phyloP scores from a whole-genome alignment of 2,113 vertebrate genomes.

The Dolichallabes microphthalmus region DNA sequence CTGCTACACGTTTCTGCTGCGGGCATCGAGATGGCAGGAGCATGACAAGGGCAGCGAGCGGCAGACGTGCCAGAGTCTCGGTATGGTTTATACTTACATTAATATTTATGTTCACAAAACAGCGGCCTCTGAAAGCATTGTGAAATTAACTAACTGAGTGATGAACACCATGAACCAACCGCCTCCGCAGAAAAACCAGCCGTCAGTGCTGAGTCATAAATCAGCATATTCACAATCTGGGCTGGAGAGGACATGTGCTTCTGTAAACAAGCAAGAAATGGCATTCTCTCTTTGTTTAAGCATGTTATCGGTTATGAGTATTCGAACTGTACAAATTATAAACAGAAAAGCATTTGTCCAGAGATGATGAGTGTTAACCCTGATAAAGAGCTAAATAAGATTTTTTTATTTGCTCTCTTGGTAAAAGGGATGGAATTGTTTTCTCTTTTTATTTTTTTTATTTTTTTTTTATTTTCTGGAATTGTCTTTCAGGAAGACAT shows the following conservation, averaged over 20 bases:
- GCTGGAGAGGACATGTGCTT: background rate
- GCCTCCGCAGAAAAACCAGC: background rate
- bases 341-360: background rate
- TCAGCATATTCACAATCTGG: background rate
- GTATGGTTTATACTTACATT: slow-evolving; percentile 68
- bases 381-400: background rate
- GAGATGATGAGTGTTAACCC: background rate
- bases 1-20: slow-evolving; percentile 87
- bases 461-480: no score
- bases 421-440: background rate
- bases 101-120: background rate
- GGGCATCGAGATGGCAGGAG: slow-evolving; percentile 71
- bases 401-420: background rate
- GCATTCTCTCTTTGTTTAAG: background rate
- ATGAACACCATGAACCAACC: background rate
- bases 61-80: slow-evolving; percentile 76
- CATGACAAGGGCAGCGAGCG: slow-evolving; percentile 61
- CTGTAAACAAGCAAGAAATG: background rate
- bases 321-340: no score
- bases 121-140: background rate
- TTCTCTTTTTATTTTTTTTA: background rate
- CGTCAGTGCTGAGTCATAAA: background rate
- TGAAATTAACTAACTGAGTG: background rate
- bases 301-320: background rate
- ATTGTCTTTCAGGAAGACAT: background rate